Base-by-base conservation (phyloP, 2,797 vertebrate genomes). In the Cheirogaleus major region DNA sequence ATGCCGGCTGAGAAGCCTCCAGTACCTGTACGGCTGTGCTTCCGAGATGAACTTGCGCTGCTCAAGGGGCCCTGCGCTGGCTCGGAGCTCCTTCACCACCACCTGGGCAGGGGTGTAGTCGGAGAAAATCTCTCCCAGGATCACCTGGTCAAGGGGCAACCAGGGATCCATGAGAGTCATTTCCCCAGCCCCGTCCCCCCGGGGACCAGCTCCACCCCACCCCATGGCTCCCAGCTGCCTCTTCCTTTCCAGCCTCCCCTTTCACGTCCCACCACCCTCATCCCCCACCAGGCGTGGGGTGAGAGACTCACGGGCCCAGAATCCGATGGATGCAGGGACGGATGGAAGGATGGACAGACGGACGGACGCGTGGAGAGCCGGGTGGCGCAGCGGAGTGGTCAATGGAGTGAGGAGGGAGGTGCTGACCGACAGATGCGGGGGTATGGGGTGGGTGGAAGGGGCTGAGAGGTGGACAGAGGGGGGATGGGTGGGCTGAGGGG, bases 21-120 rank as follows among this genome's bases (percentile, higher is more conserved):
- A 95, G 81, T 96, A 99, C 99, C 99, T 99, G 99, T 99, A 99
- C 0, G 99, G 99, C 96, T 99, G 99, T 0, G 99, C 99, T 97
- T 99, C 99, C 0, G 99, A 99, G 98, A 99, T 98, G 98, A 99
- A 99, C 98, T 99, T 99, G 93, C 99, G 99, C 98, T 99, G 99
- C 97, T 99, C 99, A 98, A 99, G 97, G 32, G 99, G 99, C 92
- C 99, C 99, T 3, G 99, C 99, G 18, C 98, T 99, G 97, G 99
- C 99, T 17, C 99, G 98, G 63, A 99, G 98, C 98, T 99, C 99
- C 98, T 99, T 99, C 91, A 99, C 99, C 96, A 99, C 99, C 18
- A 99, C 99, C 98, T 99, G 99, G 73, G 99, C 99, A 4, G 99
- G 99, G 89, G 99, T 99, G 98, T 99, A 99, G 98, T 99, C 99